These are phyloP conservation scores for Taenioides sp. DNA, from an alignment of 2,797 vertebrate genomes.

Conservation along the genomic window DNA sequence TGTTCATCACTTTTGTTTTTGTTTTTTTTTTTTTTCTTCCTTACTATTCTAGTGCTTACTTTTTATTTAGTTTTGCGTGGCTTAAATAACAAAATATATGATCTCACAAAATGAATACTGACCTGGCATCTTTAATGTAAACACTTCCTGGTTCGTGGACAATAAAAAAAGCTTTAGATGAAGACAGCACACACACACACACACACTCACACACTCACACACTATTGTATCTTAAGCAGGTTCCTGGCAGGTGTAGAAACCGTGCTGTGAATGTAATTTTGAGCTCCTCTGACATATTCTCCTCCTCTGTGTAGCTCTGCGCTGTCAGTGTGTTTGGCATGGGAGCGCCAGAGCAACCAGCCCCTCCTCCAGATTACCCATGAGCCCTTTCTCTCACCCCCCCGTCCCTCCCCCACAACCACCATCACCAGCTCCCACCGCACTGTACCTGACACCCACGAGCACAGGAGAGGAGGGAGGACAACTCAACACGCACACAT, in stretches of 20 bases:
- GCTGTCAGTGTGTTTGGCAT: slow-evolving; percentile 71
- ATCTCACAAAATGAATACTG: no score
- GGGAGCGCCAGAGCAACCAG: no score
- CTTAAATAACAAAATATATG: no score
- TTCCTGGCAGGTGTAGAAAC: slow-evolving; percentile 28
- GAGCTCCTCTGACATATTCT: slow-evolving; percentile 66
- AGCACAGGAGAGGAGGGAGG: not conserved
- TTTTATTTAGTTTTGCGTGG: no score
- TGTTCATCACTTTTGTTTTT: no score
- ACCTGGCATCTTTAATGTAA: no score
- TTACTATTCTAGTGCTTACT: no score
- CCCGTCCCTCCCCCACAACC: no score
- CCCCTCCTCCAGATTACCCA: not conserved
- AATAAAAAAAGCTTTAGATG: no score
- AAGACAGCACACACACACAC: no score
- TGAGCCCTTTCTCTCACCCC: slow-evolving; percentile 56
- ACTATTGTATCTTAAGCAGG: slow-evolving; percentile 15
- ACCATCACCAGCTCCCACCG: slow-evolving; percentile 30
- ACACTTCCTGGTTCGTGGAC: no score
- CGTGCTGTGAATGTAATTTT: slow-evolving; percentile 30
- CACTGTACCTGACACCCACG: slow-evolving; percentile 22
- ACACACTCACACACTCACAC: not conserved
- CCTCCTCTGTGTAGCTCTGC: slow-evolving; percentile 69
- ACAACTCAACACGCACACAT: not conserved
- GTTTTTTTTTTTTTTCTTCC: no score